These are phyloP conservation scores for Poecilia wingei DNA, from an alignment of 2,797 vertebrate genomes.

Conservation along the genomic window DNA sequence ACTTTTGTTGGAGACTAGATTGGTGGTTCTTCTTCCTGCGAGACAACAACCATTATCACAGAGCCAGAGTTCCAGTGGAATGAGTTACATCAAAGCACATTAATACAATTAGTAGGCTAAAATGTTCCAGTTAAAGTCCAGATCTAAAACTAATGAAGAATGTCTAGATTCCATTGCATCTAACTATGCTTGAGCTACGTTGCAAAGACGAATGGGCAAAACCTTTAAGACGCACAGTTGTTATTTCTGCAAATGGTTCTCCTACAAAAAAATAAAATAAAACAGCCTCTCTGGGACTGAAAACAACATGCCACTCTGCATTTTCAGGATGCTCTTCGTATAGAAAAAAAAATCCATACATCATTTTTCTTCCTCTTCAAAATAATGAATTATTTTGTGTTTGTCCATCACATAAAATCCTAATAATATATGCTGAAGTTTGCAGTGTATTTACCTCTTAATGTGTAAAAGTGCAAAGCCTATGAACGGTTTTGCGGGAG, in stretches of 20 bases:
- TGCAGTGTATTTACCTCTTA: not conserved
- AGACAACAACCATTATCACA: too few species aligned
- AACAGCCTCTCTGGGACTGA: not conserved
- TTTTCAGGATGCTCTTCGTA: not conserved
- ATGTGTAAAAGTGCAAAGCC: not conserved
- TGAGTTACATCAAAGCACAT: not conserved
- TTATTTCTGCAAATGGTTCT: not conserved
- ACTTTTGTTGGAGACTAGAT: too few species aligned
- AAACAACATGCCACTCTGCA: not conserved
- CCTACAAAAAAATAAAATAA: not conserved
- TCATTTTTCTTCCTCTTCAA: not conserved
- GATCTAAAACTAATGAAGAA: not conserved
- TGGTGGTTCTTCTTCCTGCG: too few species aligned
- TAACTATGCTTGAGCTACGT: not conserved
- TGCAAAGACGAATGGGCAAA: not conserved
- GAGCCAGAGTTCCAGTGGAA: too few species aligned
- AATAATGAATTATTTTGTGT: not conserved
- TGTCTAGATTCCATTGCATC: not conserved
- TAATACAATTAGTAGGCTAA: not conserved
- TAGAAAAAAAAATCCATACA: not conserved
- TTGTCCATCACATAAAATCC: not conserved
- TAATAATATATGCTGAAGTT: not conserved
- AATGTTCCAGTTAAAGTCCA: not conserved
- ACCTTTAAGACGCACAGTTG: not conserved
- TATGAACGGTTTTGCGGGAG: slow-evolving; percentile 9